Conservation (phyloP, 64 coral and sea anemone species). For the Orbicella faveolata region DNA sequence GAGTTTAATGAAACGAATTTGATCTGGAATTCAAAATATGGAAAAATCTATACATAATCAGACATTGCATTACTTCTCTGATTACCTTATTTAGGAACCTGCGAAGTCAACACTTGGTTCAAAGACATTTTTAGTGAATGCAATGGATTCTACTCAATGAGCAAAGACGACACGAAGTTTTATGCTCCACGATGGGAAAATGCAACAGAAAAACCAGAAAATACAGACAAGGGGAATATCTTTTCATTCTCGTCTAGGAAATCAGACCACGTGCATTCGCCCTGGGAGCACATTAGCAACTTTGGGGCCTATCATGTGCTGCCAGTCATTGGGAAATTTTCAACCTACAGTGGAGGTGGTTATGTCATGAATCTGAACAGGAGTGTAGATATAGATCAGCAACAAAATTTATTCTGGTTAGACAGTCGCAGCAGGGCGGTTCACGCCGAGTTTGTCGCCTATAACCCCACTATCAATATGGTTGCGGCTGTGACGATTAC, state of each 20-base stretch:
- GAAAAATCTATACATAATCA: background rate
- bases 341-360: constrained; percentile 75
- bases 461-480: constrained; percentile 67
- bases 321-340: constrained; percentile 45
- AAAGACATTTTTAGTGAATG: constrained; percentile 41
- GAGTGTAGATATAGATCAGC: constrained; percentile 12
- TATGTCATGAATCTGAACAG: constrained; percentile 46
- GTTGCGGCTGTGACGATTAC: constrained; percentile 49
- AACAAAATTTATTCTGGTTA: constrained; percentile 43
- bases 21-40: background rate
- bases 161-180: constrained; percentile 40
- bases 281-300: constrained; percentile 56
- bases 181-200: constrained; percentile 34
- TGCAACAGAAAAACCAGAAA: constrained; percentile 10
- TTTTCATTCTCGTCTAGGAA: constrained; percentile 24
- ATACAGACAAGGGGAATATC: background rate
- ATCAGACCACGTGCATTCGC: background rate
- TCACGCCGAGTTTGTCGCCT: constrained; percentile 60
- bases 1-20: no score
- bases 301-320: constrained; percentile 57
- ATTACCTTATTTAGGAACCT: constrained; percentile 42
- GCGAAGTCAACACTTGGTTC: constrained; percentile 45
- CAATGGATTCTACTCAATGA: constrained; percentile 54
- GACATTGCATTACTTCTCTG: background rate
- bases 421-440: constrained; percentile 64